Evolutionary conservation across 2,113 vertebrate species (phyloP).

Genomic region (Uropsilus gracilis): DNA sequence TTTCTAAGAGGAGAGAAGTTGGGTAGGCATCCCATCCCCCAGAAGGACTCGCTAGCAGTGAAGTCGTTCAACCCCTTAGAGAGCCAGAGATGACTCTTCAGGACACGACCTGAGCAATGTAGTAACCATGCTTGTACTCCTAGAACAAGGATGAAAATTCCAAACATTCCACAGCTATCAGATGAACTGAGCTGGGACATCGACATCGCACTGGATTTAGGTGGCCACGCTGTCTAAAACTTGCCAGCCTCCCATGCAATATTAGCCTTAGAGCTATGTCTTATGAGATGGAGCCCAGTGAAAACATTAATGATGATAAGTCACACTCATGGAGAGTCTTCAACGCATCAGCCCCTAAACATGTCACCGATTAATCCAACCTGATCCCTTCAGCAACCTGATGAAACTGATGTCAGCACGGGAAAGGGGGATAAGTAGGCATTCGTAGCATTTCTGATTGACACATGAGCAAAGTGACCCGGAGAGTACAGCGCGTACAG

Average conservation of each 20-base stretch:
- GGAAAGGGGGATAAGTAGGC: too few relatives aligned
- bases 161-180: background rate
- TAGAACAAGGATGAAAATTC: constrained; percentile 26
- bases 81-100: background rate
- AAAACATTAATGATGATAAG: constrained; percentile 18
- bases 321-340: background rate
- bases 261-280: background rate
- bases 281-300: background rate
- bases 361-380: background rate
- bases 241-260: background rate
- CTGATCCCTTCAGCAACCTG: background rate
- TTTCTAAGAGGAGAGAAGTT: background rate
- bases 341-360: background rate
- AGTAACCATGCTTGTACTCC: background rate
- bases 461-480: background rate
- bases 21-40: background rate
- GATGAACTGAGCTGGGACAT: background rate
- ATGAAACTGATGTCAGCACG: background rate
- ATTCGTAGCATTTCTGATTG: background rate
- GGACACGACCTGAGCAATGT: background rate
- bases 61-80: background rate
- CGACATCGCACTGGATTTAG: background rate
- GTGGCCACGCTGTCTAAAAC: background rate
- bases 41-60: background rate
- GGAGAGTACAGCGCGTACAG: background rate